Evolutionary conservation across 2,888 invertebrate genomes (phyloP).

Genomic region (Agonopterix alstromeriana): DNA sequence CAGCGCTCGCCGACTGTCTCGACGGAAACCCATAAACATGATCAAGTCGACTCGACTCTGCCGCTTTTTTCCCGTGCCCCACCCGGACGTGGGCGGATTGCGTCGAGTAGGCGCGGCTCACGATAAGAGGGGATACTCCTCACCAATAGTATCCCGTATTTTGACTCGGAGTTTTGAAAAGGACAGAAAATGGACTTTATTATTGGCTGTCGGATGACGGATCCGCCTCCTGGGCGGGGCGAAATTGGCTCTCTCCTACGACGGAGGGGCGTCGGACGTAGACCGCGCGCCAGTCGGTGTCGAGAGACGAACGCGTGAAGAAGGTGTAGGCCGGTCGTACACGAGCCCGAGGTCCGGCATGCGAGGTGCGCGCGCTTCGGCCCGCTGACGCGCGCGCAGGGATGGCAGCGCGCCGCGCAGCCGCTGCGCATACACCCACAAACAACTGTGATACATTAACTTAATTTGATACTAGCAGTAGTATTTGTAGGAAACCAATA

Average conservation of each 20-base stretch:
- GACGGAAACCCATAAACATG: slow-evolving; percentile 75
- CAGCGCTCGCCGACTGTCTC: slow-evolving; percentile 66
- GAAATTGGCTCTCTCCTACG: slow-evolving; percentile 60
- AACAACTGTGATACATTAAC: slow-evolving; percentile 64
- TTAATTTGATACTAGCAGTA: slow-evolving; percentile 45
- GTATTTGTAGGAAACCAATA: slow-evolving; percentile 47
- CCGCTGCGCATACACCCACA: slow-evolving; percentile 59
- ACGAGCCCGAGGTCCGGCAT: slow-evolving; percentile 45
- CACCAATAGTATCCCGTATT: slow-evolving; percentile 42
- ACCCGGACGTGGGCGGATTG: slow-evolving; percentile 45
- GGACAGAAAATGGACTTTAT: slow-evolving; percentile 42
- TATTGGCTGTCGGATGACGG: slow-evolving; percentile 44
- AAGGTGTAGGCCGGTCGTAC: slow-evolving; percentile 55
- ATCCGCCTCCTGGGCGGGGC: slow-evolving; percentile 55
- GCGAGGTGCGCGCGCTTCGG: slow-evolving; percentile 62
- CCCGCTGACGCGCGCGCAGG: slow-evolving; percentile 55
- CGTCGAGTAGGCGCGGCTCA: slow-evolving; percentile 29
- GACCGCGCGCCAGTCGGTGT: slow-evolving; percentile 72
- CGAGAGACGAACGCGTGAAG: slow-evolving; percentile 58
- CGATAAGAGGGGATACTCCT: slow-evolving; percentile 38
- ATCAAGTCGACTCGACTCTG: slow-evolving; percentile 61
- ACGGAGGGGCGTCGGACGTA: slow-evolving; percentile 67
- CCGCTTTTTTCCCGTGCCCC: slow-evolving; percentile 67
- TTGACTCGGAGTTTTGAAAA: slow-evolving; percentile 41
- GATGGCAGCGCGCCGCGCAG: slow-evolving; percentile 69